Conservation (phyloP, 2,888 invertebrate species). For the Toxonevra muliebris region DNA sequence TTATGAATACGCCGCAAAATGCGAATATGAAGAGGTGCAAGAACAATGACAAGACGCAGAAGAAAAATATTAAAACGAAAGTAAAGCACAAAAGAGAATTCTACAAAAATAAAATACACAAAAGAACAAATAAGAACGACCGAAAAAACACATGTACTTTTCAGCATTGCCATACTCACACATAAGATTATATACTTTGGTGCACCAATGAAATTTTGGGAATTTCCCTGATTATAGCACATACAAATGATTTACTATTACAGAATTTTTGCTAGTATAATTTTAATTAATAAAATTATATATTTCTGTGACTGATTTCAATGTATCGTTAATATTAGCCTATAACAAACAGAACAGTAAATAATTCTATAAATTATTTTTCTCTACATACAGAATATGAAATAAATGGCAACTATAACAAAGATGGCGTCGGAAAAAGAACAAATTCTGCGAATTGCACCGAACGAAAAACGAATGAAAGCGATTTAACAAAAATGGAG, state of each 20-base stretch:
- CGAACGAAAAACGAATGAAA: slow-evolving; percentile 28
- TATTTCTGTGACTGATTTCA: too few relatives aligned
- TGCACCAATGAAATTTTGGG: too few relatives aligned
- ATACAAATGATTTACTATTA: too few relatives aligned
- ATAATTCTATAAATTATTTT: too few relatives aligned
- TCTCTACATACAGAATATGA: background rate
- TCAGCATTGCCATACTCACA: too few relatives aligned
- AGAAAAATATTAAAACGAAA: slow-evolving; percentile 5
- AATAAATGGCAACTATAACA: slow-evolving; percentile 40
- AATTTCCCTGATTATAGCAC: too few relatives aligned
- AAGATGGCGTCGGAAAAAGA: slow-evolving; percentile 60
- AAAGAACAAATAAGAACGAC: background rate
- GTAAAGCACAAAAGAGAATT: background rate
- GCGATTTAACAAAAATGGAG: slow-evolving; percentile 18
- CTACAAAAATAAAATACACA: background rate
- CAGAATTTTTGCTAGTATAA: too few relatives aligned
- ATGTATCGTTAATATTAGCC: too few relatives aligned
- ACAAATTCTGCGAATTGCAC: slow-evolving; percentile 47
- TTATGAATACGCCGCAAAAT: slow-evolving; percentile 17
- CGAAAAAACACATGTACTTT: background rate
- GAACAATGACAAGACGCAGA: background rate
- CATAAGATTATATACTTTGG: too few relatives aligned
- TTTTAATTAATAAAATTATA: too few relatives aligned
- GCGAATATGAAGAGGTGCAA: background rate
- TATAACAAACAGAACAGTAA: too few relatives aligned